Evolutionary conservation across 2,888 invertebrate genomes (phyloP).

Genomic region (Sisyra terminalis): DNA sequence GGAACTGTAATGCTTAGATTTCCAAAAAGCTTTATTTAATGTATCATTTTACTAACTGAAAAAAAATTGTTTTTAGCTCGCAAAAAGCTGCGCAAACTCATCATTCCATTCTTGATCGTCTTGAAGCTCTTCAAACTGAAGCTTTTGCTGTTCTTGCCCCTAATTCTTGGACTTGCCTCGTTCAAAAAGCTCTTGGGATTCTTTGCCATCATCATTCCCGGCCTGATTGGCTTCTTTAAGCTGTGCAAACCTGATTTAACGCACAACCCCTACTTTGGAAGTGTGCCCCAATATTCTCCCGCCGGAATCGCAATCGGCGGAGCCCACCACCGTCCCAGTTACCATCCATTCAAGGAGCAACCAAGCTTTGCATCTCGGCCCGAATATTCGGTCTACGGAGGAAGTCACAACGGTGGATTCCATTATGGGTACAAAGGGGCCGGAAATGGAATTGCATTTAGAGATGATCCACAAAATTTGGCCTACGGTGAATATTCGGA

Average conservation of each 20-base stretch:
- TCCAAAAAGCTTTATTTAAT: too few species aligned
- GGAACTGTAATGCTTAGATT: too few species aligned
- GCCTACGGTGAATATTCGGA: constrained; percentile 59
- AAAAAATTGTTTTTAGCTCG: constrained; percentile 41
- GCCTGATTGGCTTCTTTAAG: constrained; percentile 71
- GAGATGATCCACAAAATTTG: constrained; percentile 37
- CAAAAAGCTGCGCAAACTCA: constrained; percentile 62
- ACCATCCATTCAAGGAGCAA: constrained; percentile 19
- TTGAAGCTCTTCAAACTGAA: constrained; percentile 74
- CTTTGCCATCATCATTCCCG: constrained; percentile 62
- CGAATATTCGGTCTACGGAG: constrained; percentile 27
- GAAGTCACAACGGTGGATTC: constrained; percentile 29
- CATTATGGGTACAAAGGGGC: constrained; percentile 23
- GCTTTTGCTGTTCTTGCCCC: constrained; percentile 61
- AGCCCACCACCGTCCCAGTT: constrained; percentile 18
- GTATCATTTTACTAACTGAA: too few species aligned
- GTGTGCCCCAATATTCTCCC: constrained; percentile 51
- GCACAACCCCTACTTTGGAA: constrained; percentile 22
- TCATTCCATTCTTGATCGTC: constrained; percentile 66
- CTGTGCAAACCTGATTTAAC: constrained; percentile 55
- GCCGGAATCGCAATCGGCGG: constrained; percentile 52
- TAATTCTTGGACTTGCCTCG: constrained; percentile 67
- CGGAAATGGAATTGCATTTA: constrained; percentile 38
- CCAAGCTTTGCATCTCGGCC: constrained; percentile 24
- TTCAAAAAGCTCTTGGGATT: constrained; percentile 73